Percentiles rank a stretch among this genome's conserved stretches.
Conservation (phyloP, 2,888 invertebrate genomes). For the Noctua fimbriata region DNA sequence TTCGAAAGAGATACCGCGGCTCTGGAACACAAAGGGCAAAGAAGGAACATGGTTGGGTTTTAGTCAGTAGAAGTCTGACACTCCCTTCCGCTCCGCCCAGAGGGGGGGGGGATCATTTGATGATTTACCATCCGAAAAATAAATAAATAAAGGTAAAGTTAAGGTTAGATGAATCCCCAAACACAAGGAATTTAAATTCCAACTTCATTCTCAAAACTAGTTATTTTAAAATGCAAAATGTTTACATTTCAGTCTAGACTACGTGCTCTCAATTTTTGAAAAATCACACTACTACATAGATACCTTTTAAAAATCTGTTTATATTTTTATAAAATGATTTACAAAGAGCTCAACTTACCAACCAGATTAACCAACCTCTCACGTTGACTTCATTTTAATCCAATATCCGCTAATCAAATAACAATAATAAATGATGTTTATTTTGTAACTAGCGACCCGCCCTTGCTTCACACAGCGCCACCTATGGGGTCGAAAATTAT, state of each 20-base stretch:
- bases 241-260: conserved; percentile 14
- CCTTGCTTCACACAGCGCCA: too few species aligned
- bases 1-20: too few species aligned
- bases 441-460: too few species aligned
- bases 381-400: background rate
- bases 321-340: background rate
- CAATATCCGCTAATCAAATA: background rate
- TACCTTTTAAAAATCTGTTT: background rate
- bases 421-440: background rate
- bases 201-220: background rate
- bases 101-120: too few species aligned
- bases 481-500: too few species aligned
- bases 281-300: background rate
- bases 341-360: background rate
- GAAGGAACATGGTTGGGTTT: too few species aligned
- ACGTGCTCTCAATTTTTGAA: background rate
- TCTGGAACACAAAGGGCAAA: too few species aligned
- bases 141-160: too few species aligned
- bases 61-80: too few species aligned
- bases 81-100: too few species aligned
- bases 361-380: background rate
- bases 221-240: background rate
- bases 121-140: too few species aligned
- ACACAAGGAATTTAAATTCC: background rate
- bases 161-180: background rate